Evolutionary conservation across 2,113 vertebrate species (phyloP).

Genomic region (Damaliscus lunatus): DNA sequence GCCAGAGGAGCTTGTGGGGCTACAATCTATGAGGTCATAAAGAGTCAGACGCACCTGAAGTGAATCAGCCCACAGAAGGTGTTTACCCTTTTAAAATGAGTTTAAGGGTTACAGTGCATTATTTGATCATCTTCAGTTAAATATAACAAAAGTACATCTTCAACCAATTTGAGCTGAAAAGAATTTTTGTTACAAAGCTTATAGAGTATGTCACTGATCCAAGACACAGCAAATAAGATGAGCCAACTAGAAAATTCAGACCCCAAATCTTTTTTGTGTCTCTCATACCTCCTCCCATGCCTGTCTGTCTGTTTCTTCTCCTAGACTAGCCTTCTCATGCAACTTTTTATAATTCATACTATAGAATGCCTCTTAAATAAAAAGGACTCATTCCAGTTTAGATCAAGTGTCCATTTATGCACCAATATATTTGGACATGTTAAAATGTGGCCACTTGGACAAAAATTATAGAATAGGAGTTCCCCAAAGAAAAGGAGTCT

Average conservation of each 20-base stretch:
- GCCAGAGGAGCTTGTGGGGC: background rate
- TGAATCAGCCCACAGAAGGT: background rate
- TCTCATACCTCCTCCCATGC: background rate
- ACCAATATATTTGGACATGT: background rate
- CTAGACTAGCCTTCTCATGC: background rate
- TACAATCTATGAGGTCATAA: background rate
- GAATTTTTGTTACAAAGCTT: background rate
- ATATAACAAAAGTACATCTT: background rate
- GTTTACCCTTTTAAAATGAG: background rate
- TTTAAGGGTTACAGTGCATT: background rate
- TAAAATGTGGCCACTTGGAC: background rate
- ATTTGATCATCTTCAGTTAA: background rate
- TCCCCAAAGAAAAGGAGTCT: background rate
- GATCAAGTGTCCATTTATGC: background rate
- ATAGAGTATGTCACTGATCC: background rate
- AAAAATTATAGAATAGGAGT: background rate
- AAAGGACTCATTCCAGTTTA: background rate
- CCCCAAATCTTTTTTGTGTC: background rate
- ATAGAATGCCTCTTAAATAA: background rate
- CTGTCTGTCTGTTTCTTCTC: background rate
- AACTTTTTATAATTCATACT: background rate
- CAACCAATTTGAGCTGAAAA: background rate
- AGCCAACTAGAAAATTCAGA: background rate
- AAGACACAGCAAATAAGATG: background rate
- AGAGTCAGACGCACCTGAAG: background rate